Evolutionary conservation across 2,797 vertebrate species (phyloP), one percentile per base, ranked within the genome.

Genomic region (Mormyrops attenuatus): DNA sequence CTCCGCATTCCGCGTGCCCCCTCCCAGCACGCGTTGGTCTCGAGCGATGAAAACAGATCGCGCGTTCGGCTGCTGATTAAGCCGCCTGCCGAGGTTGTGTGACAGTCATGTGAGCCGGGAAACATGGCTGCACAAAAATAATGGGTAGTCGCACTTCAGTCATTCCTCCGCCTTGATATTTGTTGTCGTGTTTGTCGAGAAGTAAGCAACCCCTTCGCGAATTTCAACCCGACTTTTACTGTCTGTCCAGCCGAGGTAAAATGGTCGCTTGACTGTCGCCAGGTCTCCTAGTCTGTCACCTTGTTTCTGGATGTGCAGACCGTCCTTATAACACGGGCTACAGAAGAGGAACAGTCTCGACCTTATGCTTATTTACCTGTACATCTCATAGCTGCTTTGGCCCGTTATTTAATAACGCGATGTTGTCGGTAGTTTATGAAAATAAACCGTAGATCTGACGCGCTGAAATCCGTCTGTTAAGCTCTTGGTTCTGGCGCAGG

Each of bases 81-180:
- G 2, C 50, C 69, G 89, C 85, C 89, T 89, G 49, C 9, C 26
- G 55, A 30, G 60, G 84, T 9, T 91, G 89, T 15, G 26, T 90
- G 86, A 66, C 90, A 91, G 91, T 94, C 93, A 93, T 91, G 93
- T 93, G 93, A 94, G 91, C 90, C 89, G 90, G 89, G 90, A 89
- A 88, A 84, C 50, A 91, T 92, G 92, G 90, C 88, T 86, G 26
- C 69, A 15, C 8, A 22, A 52, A 88, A 26, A 41, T 63, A 88
- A 49, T 20, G 73, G 63, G 44, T 55, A 86, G 57, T 22, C 73
- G 73, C 49, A 7, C 60, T n/a, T 85, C 66, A 91, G 89, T 52
- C 49, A 55, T 73, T 84, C 34, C 34, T 9, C 47, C 41, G 38
- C 53, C 30, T 73, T 73, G 69, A 5, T 20, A 8, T 47, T 88